Percentiles rank a stretch among this genome's conserved stretches.
Conservation (phyloP, 35 echinoderm and acorn worm species). For the Anneissia japonica region DNA sequence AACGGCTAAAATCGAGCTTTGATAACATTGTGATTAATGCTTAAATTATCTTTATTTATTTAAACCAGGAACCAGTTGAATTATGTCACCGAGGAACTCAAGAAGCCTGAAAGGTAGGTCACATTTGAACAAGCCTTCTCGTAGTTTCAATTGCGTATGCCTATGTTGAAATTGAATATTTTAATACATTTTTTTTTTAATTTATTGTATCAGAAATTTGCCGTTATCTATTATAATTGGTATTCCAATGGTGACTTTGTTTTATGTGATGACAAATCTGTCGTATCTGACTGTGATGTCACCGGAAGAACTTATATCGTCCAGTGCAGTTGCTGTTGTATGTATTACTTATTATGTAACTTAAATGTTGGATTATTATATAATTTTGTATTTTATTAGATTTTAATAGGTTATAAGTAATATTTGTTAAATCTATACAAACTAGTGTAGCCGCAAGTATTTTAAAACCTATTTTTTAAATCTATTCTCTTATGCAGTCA, state of each 20-base stretch:
- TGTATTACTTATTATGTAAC: too few species aligned
- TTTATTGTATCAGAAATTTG: slow-evolving; percentile 64
- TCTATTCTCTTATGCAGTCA: too few species aligned
- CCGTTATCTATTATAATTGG: slow-evolving; percentile 67
- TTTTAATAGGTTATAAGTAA: too few species aligned
- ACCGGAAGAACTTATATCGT: slow-evolving; percentile 58
- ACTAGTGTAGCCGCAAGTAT: too few species aligned
- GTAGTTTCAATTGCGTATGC: neutral
- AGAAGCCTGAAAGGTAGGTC: slow-evolving; percentile 60
- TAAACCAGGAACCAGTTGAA: slow-evolving; percentile 50
- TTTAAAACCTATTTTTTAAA: too few species aligned
- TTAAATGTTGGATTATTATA: too few species aligned
- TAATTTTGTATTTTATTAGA: too few species aligned
- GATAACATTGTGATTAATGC: too few species aligned
- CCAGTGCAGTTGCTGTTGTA: slow-evolving; percentile 73
- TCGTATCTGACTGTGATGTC: slow-evolving; percentile 84
- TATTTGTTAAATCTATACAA: too few species aligned
- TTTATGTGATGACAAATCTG: slow-evolving; percentile 70
- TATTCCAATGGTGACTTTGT: slow-evolving; percentile 45
- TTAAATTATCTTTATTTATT: neutral
- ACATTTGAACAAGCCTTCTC: neutral
- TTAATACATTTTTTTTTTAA: too few species aligned
- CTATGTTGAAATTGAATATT: too few species aligned
- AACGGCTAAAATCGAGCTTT: too few species aligned
- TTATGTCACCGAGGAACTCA: slow-evolving; percentile 70